Evolutionary conservation across 2,888 invertebrate species (phyloP), one percentile per base, ranked within the genome.

Genomic region (Mactromeris polynyma): DNA sequence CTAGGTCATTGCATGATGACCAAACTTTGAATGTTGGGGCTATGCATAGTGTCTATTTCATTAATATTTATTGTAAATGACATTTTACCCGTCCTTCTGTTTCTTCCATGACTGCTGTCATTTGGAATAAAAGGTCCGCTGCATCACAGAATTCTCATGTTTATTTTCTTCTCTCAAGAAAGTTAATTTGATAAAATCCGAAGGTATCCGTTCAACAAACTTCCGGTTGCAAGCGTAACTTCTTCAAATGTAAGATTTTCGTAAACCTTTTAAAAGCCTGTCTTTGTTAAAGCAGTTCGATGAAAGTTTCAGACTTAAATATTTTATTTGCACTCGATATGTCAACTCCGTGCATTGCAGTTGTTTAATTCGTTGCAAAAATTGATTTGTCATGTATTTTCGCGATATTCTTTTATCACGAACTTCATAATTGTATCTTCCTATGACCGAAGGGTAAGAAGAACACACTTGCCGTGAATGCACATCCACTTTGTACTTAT

Each of bases 21-120:
- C n/a, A 79, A 19, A 42, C 7, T 36, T 33, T 36, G 19, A 19
- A 7, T 36, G 33, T 26, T 73, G 2, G 9, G 2, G 26, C 33
- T 33, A 73, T 19, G 36, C 21, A 79, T 7, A 77, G 36, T 2
- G 21, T 21, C 7, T 19, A 40, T 42, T 46, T 26, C 21, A 11
- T 4, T 7, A 7, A 79, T 79, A 36, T 9, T 40, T n/a, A 36
- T 36, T 79, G 14, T 36, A 9, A 79, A 26, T 9, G 6, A 21
- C 0, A n/a, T 33, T 0, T 42, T 83, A 83, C 83, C 73, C 83
- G 69, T 26, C 73, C 36, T 9, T 73, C 83, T 17, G 69, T 1
- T 36, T 73, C 83, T 42, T 83, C 73, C 83, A 83, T 83, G 46
- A 21, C 46, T 42, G 21, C 11, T 46, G 83, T 69, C 69, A 83